Conservation (phyloP, 2,113 vertebrate species). For the Pedetes capensis region DNA sequence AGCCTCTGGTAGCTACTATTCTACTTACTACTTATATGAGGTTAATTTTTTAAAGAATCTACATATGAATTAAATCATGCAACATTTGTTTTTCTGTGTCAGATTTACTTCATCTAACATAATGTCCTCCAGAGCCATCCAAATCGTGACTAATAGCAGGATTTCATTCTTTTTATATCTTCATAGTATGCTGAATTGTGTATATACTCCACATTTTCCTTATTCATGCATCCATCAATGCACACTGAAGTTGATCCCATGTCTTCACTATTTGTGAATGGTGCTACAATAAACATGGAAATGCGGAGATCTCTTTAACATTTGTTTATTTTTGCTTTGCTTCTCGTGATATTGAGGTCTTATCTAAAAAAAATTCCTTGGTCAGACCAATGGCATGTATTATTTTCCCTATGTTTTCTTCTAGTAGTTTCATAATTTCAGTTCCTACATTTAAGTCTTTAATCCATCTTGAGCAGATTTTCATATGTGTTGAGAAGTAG, state of each 20-base stretch:
- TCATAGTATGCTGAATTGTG: background rate
- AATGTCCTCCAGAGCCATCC: background rate
- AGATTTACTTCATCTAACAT: background rate
- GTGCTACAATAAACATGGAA: too few relatives aligned
- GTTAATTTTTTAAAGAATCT: background rate
- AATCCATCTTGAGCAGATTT: background rate
- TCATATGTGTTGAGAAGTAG: background rate
- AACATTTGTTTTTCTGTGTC: background rate
- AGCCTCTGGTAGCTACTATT: too few relatives aligned
- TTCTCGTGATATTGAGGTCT: background rate
- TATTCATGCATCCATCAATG: background rate
- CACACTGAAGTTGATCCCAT: too few relatives aligned
- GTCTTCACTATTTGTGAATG: too few relatives aligned
- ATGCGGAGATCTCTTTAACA: background rate
- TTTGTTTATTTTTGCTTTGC: background rate
- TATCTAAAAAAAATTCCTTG: background rate
- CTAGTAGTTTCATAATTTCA: too few relatives aligned
- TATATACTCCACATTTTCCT: background rate
- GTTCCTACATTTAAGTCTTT: too few relatives aligned
- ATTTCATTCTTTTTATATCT: background rate
- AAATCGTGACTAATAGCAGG: background rate
- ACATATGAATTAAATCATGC: background rate
- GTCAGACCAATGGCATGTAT: background rate
- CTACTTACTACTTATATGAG: background rate
- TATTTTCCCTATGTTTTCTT: background rate